Evolutionary conservation across 1,140 invertebrate species (phyloP).

Genomic region (Bicyclus anynana): DNA sequence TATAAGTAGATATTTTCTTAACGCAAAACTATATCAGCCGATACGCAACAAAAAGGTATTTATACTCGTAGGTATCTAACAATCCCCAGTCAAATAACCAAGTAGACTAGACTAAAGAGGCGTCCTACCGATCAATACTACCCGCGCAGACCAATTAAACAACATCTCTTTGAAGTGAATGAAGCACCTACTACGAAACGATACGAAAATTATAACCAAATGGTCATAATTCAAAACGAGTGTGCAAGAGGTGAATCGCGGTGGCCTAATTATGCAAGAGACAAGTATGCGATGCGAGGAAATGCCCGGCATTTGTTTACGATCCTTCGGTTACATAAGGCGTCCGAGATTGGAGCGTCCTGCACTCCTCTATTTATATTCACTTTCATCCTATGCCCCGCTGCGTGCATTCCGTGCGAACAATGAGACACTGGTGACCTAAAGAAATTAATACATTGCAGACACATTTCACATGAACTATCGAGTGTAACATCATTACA

Average conservation of each 20-base stretch:
- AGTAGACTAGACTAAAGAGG: too few relatives aligned
- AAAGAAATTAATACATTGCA: not conserved
- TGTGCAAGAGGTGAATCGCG: not conserved
- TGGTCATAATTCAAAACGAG: not conserved
- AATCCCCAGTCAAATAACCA: too few relatives aligned
- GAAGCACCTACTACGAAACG: not conserved
- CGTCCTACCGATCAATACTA: not conserved
- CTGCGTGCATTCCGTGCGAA: not conserved
- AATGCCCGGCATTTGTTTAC: constrained; percentile 47
- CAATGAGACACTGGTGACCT: not conserved
- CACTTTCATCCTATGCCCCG: constrained; percentile 50
- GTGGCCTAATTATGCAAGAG: constrained; percentile 29
- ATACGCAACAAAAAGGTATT: too few relatives aligned
- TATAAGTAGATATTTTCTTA: too few relatives aligned
- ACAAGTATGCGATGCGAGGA: constrained; percentile 20
- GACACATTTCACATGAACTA: too few relatives aligned
- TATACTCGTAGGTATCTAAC: too few relatives aligned
- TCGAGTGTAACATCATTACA: too few relatives aligned
- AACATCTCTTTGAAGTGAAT: not conserved
- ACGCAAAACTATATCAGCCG: too few relatives aligned
- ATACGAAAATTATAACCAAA: not conserved
- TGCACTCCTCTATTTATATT: constrained; percentile 53
- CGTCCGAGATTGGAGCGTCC: constrained; percentile 40
- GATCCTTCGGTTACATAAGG: constrained; percentile 57
- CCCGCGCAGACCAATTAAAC: not conserved